phyloP scores from a whole-genome alignment of 2,113 vertebrate species.

The Nasalis larvatus region DNA sequence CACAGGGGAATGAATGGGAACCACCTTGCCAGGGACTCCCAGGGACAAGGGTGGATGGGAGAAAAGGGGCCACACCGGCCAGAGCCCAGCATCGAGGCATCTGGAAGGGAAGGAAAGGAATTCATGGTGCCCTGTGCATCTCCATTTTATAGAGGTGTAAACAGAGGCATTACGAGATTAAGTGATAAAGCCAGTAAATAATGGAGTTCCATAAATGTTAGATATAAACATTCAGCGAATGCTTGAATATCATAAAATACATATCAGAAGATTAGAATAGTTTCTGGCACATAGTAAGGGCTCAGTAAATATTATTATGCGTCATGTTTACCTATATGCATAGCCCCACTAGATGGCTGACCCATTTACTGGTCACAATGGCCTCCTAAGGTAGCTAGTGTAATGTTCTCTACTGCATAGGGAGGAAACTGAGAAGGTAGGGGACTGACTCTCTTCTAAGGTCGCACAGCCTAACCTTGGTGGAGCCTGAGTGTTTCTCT shows the following conservation, averaged over 20 bases:
- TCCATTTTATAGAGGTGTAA: not conserved
- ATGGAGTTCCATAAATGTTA: not conserved
- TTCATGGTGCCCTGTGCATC: not conserved
- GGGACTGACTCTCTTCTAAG: too few relatives aligned
- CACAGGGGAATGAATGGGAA: not conserved
- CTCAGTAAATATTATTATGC: too few relatives aligned
- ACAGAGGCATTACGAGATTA: not conserved
- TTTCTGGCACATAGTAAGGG: not conserved
- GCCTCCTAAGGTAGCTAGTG: not conserved
- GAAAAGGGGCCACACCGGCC: not conserved
- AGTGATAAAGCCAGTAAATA: not conserved
- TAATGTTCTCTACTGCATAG: rapidly evolving
- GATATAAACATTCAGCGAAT: not conserved
- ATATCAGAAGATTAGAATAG: not conserved
- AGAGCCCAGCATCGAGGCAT: not conserved
- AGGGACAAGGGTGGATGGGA: not conserved
- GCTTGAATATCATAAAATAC: not conserved
- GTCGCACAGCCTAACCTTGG: not conserved
- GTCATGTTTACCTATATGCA: rapidly evolving
- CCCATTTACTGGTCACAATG: rapidly evolving
- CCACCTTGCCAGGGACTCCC: rapidly evolving
- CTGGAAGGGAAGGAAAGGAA: not conserved
- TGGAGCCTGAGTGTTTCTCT: not conserved
- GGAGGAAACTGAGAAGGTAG: not conserved
- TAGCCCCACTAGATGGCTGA: rapidly evolving